Evolutionary conservation across 2,797 vertebrate genomes (phyloP).

Genomic region (Crenichthys baileyi): DNA sequence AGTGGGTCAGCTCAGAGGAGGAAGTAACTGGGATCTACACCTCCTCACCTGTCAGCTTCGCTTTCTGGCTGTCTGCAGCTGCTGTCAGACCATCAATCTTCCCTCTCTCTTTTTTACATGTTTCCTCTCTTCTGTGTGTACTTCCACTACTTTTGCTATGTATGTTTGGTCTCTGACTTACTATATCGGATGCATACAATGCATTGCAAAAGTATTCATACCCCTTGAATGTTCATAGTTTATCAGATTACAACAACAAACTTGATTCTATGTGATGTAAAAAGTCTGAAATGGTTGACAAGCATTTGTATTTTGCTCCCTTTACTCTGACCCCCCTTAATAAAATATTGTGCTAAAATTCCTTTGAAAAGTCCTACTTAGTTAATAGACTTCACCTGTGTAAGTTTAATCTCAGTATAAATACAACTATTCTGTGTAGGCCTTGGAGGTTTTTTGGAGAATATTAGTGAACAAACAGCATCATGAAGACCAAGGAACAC

Average conservation of each 20-base stretch:
- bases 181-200: constrained; percentile 22
- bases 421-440: background rate
- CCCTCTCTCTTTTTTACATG: constrained; percentile 48
- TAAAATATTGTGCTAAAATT: background rate
- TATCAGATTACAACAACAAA: background rate
- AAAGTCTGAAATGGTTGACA: background rate
- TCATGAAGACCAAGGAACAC: background rate
- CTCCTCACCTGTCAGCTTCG: constrained; percentile 74
- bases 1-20: constrained; percentile 65
- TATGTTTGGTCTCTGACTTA: constrained; percentile 47
- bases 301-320: background rate
- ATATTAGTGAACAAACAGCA: background rate
- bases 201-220: background rate
- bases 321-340: background rate
- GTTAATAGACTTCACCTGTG: background rate
- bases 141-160: constrained; percentile 24
- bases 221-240: background rate
- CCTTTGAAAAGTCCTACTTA: background rate
- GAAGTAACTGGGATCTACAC: constrained; percentile 68
- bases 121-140: constrained; percentile 30
- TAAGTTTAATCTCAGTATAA: background rate
- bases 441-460: background rate
- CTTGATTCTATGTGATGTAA: background rate
- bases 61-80: constrained; percentile 73
- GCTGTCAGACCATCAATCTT: constrained; percentile 76